Conservation (phyloP, 2,113 vertebrate species). For the Myocastor coypus region DNA sequence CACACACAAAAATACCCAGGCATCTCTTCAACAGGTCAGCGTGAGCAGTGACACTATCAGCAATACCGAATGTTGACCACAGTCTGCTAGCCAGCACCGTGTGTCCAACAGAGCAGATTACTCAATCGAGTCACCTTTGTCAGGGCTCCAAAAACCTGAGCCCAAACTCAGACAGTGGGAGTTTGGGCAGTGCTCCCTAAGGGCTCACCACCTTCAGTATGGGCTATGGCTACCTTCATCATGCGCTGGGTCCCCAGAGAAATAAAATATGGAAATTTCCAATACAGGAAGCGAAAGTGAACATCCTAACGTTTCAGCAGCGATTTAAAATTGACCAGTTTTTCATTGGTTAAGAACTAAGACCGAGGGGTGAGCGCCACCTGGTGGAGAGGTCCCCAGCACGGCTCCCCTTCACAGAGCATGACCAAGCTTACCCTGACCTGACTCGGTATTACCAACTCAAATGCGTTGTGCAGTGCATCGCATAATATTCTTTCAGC, state of each 20-base stretch:
- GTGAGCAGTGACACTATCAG: background rate
- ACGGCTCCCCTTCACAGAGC: background rate
- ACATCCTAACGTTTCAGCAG: no score
- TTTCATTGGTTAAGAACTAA: background rate
- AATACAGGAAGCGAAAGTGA: background rate
- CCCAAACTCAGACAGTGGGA: fast-evolving
- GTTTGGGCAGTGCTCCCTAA: fast-evolving
- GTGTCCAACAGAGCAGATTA: background rate
- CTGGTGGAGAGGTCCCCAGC: background rate
- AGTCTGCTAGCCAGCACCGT: background rate
- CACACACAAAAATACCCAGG: background rate
- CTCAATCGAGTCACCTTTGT: background rate
- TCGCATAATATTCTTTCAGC: background rate
- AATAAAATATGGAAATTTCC: background rate
- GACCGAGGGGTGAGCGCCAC: slow-evolving; percentile 49
- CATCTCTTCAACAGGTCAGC: background rate
- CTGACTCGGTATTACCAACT: background rate
- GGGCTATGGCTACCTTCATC: background rate
- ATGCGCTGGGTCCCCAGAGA: background rate
- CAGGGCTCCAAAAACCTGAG: background rate
- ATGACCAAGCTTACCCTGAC: background rate
- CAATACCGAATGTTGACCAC: no score
- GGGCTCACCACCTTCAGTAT: background rate
- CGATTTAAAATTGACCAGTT: background rate
- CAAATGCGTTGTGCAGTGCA: background rate